phyloP scores from a whole-genome alignment of 2,113 vertebrate species.

The Ictidomys tridecemlineatus region DNA sequence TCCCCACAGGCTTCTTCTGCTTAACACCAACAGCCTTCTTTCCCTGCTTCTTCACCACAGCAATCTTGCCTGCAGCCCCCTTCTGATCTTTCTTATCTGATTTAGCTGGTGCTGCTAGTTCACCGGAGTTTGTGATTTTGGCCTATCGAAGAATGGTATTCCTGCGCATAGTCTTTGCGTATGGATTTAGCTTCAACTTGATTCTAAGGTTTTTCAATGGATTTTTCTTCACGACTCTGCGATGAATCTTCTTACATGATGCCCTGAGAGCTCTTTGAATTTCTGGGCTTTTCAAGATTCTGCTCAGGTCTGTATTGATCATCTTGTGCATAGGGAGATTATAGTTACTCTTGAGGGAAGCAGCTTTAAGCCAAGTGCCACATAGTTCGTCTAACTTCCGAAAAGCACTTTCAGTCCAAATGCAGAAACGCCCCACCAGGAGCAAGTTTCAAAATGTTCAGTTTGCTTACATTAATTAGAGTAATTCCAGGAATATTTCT shows the following conservation, averaged over 20 bases:
- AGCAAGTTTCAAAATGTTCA: conserved; percentile 96
- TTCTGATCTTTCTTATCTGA: conserved; percentile 36
- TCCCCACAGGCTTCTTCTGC: conserved; percentile 67
- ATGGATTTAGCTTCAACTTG: conserved; percentile 98
- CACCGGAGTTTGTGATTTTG: conserved; percentile 86
- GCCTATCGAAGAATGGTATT: conserved; percentile 95
- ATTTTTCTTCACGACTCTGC: conserved; percentile 98
- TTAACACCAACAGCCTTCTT: conserved; percentile 57
- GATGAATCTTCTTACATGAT: conserved; percentile 95
- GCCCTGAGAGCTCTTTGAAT: conserved; percentile 96
- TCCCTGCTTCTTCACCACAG: conserved; percentile 56
- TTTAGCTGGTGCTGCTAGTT: conserved; percentile 71
- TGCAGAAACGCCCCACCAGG: conserved; percentile 98
- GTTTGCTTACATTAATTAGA: conserved; percentile 95
- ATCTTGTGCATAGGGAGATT: conserved; percentile 99
- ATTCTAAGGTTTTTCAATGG: conserved; percentile 97
- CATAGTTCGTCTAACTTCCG: conserved; percentile 96
- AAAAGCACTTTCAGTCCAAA: conserved; percentile 99
- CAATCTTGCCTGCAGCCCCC: conserved; percentile 63
- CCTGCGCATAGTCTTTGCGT: conserved; percentile 95
- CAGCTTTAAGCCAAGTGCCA: conserved; percentile 96
- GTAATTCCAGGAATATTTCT: conserved; percentile 90
- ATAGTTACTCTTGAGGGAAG: conserved; percentile 94
- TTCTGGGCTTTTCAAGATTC: conserved; percentile 97
- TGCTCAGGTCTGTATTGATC: conserved; percentile 97